Base-by-base conservation (phyloP, 2,797 vertebrate species). In the Diceros bicornis region DNA sequence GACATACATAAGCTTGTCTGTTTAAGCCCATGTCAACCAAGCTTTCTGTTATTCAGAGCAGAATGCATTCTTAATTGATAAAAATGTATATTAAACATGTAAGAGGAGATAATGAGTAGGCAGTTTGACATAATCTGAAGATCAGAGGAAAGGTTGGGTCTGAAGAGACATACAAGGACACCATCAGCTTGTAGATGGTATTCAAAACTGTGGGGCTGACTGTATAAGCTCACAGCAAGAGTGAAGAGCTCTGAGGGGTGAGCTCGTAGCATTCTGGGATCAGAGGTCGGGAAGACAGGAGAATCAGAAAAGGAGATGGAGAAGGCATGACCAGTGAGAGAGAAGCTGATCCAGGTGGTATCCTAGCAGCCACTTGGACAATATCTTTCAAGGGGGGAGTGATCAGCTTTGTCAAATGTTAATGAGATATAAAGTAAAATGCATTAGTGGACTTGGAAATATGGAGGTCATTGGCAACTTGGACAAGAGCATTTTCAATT, bases 381-480 rank as follows among this genome's bases (percentile, higher is more conserved):
- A 69, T 78, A 12, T 44, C 37, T 69, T 94, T 87, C 57, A 79
- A 47, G 50, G 52, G 72, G 47, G 12, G 37, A 59, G 20, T 32
- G 18, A 27, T 47, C 14, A 75, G 13, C 18, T 94, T 21, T 66
- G 29, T 89, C 29, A 91, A 52, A 77, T 77, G 55, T 64, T 75
- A 75, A 89, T 81, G 71, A 78, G 57, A 82, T 23, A 44, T n/a
- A 17, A 83, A 89, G 23, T 52, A 81, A 95, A 89, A 91, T 79
- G 68, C 23, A 64, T 18, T 34, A 29, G 2, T 44, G 29, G 37
- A 89, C 52, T 44, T 89, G 72, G 44, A 64, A 91, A 86, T 64
- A 32, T 37, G 55, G 50, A 86, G 17, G 27, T 50, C 7, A 72
- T 4, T n/a, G 32, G 34, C 25, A 37, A 83, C 37, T 44, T 69